Evolutionary conservation across 1,140 invertebrate genomes (phyloP), one percentile per base, ranked within the genome.

Genomic region (Drosophila kanapiae): DNA sequence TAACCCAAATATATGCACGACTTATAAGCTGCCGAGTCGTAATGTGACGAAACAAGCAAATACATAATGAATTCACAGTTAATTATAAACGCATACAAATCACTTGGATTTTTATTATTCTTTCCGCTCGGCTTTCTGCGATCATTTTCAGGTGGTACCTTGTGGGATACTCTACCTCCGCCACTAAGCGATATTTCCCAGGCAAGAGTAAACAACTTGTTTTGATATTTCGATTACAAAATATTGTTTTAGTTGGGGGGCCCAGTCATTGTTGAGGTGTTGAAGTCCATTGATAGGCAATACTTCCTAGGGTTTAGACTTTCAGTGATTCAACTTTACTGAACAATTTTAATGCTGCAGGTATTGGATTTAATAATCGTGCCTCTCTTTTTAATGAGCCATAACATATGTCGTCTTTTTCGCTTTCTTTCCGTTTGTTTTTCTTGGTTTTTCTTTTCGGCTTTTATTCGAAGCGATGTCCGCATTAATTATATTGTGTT

Each of bases 1-100:
- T 86, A 86, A 82, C 68, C 78, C 68, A 85, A 72, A 86, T 82
- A 59, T 78, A 69, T 60, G 54, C 56, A 64, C 56, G 40, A 64
- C 11, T 43, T 29, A 9, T 8, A 60, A 49, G 43, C 42, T 63
- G n/a, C 33, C 38, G 31, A 65, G 27, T 43, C 14, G 16, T 47
- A 58, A 78, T 56, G n/a, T 68, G 31, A 62, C 76, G 48, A 78
- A 77, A 53, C 40, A 51, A 65, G 23, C 23, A 18, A 16, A 47
- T 29, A 37, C 60, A 45, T 38, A 68, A 65, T 68, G 64, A 68
- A 68, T 68, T 75, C 59, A 54, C 35, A 35, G 49, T 61, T 78
- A 78, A 78, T 78, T 78, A 77, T 69, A 75, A 75, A 75, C 63
- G 61, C 72, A 75, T 64, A 75, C 69, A 75, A 75, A 74, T 75